Conservation (phyloP, 37 sponge, comb jelly and placozoan species). For the Crambe crambe region DNA sequence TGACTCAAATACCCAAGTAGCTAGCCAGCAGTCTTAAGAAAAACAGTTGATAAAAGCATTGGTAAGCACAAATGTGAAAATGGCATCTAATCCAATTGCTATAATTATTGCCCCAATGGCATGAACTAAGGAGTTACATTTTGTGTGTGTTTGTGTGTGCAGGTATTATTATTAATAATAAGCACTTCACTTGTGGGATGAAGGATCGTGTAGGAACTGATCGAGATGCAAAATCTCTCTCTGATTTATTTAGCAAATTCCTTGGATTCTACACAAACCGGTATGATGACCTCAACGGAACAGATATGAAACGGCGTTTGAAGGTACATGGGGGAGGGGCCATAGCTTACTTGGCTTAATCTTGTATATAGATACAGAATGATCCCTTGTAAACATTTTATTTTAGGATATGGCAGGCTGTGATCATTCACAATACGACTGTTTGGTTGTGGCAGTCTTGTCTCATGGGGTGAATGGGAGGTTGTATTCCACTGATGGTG, state of each 20-base stretch:
- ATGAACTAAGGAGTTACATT: neutral
- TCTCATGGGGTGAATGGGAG: conserved; percentile 77
- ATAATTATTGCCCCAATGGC: neutral
- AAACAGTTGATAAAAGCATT: too few species aligned
- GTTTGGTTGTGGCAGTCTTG: conserved; percentile 66
- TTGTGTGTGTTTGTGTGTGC: neutral
- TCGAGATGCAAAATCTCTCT: conserved; percentile 61
- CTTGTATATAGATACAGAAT: neutral
- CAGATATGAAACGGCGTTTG: conserved; percentile 4
- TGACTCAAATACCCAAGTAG: too few species aligned
- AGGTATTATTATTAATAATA: conserved; percentile 76
- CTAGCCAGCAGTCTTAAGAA: too few species aligned
- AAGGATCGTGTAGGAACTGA: conserved; percentile 73
- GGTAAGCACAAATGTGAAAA: conserved; percentile 2
- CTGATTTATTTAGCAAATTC: conserved; percentile 31
- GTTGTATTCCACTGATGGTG: conserved; percentile 84
- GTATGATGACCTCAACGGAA: conserved; percentile 48
- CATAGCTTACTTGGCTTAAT: neutral
- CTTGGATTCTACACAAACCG: conserved; percentile 59
- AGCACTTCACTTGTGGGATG: conserved; percentile 70
- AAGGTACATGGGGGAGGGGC: too few species aligned
- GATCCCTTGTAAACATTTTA: too few species aligned
- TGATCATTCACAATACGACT: conserved; percentile 70
- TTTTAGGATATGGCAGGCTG: conserved; percentile 12
- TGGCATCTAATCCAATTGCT: neutral